Percentiles rank a stretch among this genome's conserved stretches.
Conservation (phyloP, 2,797 vertebrate species). For the Caiman crocodilus region DNA sequence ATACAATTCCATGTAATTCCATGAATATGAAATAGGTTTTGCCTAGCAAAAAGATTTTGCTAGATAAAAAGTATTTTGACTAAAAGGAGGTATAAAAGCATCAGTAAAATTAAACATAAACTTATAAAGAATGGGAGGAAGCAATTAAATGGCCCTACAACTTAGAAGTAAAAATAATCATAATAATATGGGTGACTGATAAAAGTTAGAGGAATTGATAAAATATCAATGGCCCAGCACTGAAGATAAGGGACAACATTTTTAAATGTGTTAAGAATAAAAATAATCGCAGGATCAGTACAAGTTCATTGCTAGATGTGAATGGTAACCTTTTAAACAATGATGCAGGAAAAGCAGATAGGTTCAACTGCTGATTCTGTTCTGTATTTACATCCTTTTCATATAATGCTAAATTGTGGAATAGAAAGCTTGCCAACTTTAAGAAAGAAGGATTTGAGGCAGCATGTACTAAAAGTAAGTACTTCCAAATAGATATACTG, state of each 20-base stretch:
- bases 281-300: not conserved
- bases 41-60: no score
- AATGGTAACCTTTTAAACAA: not conserved
- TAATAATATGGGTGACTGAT: no score
- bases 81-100: not conserved
- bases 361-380: not conserved
- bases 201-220: no score
- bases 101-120: no score
- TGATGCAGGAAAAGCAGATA: not conserved
- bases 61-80: not conserved
- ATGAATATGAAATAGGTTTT: not conserved
- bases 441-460: not conserved
- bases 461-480: not conserved
- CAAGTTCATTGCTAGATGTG: not conserved
- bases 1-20: not conserved
- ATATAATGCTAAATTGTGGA: not conserved
- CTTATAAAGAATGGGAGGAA: no score
- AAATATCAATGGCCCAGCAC: no score
- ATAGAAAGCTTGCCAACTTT: not conserved
- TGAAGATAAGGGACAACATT: not conserved
- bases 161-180: no score
- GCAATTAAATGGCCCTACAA: no score
- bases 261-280: not conserved
- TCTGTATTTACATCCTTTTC: not conserved
- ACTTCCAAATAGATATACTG: not conserved